phyloP scores from a whole-genome alignment of 2,113 vertebrate genomes.

The Erythrolamprus reginae region DNA sequence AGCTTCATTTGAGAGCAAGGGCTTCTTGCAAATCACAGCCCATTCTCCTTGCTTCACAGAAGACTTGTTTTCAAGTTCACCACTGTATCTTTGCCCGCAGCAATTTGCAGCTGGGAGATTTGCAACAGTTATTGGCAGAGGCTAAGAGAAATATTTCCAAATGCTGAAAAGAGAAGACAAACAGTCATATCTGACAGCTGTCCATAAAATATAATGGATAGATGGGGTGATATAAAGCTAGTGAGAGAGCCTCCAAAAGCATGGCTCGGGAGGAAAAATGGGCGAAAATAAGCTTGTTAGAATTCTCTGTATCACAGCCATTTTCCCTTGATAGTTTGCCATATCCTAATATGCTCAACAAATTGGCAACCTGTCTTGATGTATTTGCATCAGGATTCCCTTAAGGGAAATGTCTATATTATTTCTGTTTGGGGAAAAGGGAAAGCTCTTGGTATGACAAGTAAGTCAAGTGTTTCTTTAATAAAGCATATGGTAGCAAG shows the following conservation, averaged over 20 bases:
- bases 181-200: slow-evolving; percentile 73
- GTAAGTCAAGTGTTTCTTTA: slow-evolving; percentile 89
- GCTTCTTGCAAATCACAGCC: slow-evolving; percentile 26
- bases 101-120: slow-evolving; percentile 37
- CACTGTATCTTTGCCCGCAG: slow-evolving; percentile 8
- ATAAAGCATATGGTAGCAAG: slow-evolving; percentile 78
- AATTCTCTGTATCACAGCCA: slow-evolving; percentile 72
- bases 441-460: slow-evolving; percentile 86
- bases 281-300: slow-evolving; percentile 92
- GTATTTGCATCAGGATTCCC: slow-evolving; percentile 91
- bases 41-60: neutral
- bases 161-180: slow-evolving; percentile 53
- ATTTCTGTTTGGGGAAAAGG: slow-evolving; percentile 84
- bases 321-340: slow-evolving; percentile 78
- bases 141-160: slow-evolving; percentile 35
- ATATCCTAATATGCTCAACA: slow-evolving; percentile 75
- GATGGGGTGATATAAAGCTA: slow-evolving; percentile 76
- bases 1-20: slow-evolving; percentile 15
- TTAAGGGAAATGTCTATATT: slow-evolving; percentile 86
- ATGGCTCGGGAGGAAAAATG: slow-evolving; percentile 63
- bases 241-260: slow-evolving; percentile 70
- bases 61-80: slow-evolving; percentile 8
- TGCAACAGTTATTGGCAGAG: slow-evolving; percentile 71
- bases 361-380: slow-evolving; percentile 88
- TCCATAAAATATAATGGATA: slow-evolving; percentile 72